Conservation (phyloP, 2,113 vertebrate species). For the Seriola quinqueradiata region DNA sequence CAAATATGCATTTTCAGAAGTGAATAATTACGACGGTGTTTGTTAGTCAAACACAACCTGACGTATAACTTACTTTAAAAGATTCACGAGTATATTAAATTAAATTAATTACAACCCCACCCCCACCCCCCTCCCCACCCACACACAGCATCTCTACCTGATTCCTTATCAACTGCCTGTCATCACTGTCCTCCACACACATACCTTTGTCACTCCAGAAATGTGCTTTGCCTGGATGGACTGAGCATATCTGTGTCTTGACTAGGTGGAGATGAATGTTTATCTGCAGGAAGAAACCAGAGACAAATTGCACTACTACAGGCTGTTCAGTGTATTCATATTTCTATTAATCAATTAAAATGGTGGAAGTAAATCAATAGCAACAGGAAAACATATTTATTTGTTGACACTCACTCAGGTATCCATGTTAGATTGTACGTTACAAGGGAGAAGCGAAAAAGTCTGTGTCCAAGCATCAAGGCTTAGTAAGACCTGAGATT, state of each 20-base stretch:
- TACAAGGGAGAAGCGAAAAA: not conserved
- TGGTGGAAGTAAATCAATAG: not conserved
- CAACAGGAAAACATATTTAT: not conserved
- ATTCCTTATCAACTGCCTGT: not conserved
- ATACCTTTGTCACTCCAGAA: not conserved
- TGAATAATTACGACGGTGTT: slow-evolving; percentile 28
- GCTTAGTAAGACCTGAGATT: not conserved
- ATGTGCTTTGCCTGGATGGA: not conserved
- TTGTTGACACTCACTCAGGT: not conserved
- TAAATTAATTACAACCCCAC: not conserved
- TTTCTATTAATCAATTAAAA: not conserved
- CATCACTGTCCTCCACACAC: not conserved
- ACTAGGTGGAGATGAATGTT: not conserved
- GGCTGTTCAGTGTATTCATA: not conserved
- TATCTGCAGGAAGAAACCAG: slow-evolving; percentile 1
- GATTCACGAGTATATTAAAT: not conserved
- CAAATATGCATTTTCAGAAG: slow-evolving; percentile 8
- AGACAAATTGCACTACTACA: not conserved
- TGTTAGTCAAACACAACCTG: not conserved
- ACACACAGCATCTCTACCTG: not conserved
- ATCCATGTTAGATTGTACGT: not conserved
- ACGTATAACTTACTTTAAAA: not conserved
- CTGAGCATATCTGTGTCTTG: not conserved
- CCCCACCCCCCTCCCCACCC: no score
- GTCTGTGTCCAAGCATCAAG: not conserved